phyloP scores from a whole-genome alignment of 2,113 vertebrate species.

The human region DNA sequence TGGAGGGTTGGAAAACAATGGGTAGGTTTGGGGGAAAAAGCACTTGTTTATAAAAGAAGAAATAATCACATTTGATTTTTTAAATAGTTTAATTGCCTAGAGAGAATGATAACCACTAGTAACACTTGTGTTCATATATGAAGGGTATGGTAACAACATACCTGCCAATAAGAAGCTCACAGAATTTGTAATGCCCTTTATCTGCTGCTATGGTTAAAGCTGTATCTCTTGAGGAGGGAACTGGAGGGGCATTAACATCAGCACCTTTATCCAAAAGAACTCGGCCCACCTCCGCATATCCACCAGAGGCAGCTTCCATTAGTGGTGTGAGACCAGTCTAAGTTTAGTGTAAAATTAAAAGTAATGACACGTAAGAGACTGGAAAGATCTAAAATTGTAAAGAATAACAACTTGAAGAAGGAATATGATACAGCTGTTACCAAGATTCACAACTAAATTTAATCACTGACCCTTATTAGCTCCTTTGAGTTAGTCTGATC shows the following conservation, averaged over 20 bases:
- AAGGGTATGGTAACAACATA: conserved; percentile 64
- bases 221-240: conserved; percentile 98
- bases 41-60: neutral
- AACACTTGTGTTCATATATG: neutral
- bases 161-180: conserved; percentile 99
- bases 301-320: conserved; percentile 99
- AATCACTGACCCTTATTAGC: neutral
- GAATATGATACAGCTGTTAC: neutral
- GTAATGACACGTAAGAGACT: neutral
- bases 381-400: neutral
- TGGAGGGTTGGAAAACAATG: neutral
- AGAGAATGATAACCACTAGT: neutral
- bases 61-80: neutral
- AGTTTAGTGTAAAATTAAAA: conserved; percentile 41
- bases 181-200: conserved; percentile 99
- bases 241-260: conserved; percentile 98
- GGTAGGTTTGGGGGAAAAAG: neutral
- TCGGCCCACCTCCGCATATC: conserved; percentile 97
- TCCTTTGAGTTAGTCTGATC: neutral
- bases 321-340: conserved; percentile 98
- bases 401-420: neutral
- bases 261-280: conserved; percentile 99
- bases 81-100: neutral
- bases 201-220: conserved; percentile 99
- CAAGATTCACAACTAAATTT: conserved; percentile 34